Percentiles rank a stretch among this genome's conserved stretches.
These are phyloP conservation scores for Xiphias gladius DNA, from an alignment of 2,113 vertebrate genomes.

Conservation along the genomic window DNA sequence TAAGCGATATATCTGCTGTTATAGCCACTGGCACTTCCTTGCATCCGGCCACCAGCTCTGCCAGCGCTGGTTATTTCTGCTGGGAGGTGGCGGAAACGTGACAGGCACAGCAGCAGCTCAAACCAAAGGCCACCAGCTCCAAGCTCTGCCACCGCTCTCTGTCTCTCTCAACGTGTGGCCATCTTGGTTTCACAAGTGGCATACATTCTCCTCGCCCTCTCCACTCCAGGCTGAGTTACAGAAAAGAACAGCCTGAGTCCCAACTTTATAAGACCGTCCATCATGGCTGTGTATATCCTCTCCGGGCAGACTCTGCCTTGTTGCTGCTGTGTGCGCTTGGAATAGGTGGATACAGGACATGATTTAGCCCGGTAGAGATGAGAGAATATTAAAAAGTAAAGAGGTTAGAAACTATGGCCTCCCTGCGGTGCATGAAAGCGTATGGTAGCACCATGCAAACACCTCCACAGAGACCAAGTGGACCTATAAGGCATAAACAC, in stretches of 20 bases:
- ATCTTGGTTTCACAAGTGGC: constrained; percentile 61
- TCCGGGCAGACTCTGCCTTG: constrained; percentile 55
- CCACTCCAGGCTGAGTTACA: constrained; percentile 57
- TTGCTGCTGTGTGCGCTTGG: constrained; percentile 41
- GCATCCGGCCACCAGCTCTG: constrained; percentile 82
- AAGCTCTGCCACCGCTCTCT: constrained; percentile 27
- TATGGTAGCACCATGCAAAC: constrained; percentile 50
- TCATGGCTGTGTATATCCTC: constrained; percentile 69
- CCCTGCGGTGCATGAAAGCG: constrained; percentile 25
- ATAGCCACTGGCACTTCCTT: constrained; percentile 80
- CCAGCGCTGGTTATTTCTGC: constrained; percentile 82
- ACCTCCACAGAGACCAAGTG: constrained; percentile 32
- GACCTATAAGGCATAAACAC: constrained; percentile 34
- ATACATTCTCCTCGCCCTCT: constrained; percentile 53
- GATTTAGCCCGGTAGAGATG: constrained; percentile 64
- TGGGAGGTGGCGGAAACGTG: constrained; percentile 73
- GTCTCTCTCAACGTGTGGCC: constrained; percentile 60
- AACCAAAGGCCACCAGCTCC: constrained; percentile 59
- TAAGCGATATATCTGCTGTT: constrained; percentile 86
- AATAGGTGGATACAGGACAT: constrained; percentile 55
- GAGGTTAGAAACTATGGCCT: constrained; percentile 62
- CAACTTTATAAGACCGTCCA: constrained; percentile 78
- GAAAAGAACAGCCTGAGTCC: constrained; percentile 67
- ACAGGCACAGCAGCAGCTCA: constrained; percentile 75
- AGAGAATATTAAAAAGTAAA: constrained; percentile 78